Percentiles rank a stretch among this genome's conserved stretches.
Evolutionary conservation across 2,797 vertebrate species (phyloP).

Genomic region (Scolopax bukidnonensis): DNA sequence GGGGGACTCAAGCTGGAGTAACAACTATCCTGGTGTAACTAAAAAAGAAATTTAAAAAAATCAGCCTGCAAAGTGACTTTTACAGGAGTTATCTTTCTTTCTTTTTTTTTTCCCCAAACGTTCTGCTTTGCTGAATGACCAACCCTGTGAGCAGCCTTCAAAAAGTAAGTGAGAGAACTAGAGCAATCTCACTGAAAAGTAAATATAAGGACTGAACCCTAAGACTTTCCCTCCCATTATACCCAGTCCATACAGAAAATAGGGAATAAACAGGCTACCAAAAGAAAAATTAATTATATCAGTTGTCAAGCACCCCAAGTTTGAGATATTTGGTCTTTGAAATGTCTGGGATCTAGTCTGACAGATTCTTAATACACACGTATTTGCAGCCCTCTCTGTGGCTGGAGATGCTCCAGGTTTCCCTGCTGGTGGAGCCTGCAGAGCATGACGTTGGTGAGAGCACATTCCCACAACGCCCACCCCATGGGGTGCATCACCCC

Average conservation of each 20-base stretch:
- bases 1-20: not conserved
- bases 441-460: not conserved
- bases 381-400: not conserved
- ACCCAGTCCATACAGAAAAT: not conserved
- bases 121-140: not conserved
- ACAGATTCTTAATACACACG: not conserved
- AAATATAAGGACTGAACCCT: not conserved
- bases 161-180: not conserved
- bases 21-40: not conserved
- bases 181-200: not conserved
- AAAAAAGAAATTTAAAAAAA: too few relatives aligned
- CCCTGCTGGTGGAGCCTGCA: not conserved
- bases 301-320: not conserved
- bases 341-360: not conserved
- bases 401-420: not conserved
- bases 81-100: not conserved
- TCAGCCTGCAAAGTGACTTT: not conserved
- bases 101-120: not conserved
- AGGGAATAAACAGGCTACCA: not conserved
- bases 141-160: not conserved
- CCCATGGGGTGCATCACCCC: not conserved
- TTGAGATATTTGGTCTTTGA: not conserved
- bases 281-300: not conserved
- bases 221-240: not conserved
- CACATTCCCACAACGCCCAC: not conserved